These are phyloP conservation scores for Parasteatoda tepidariorum DNA, from an alignment of 1,140 invertebrate species.

Conservation along the genomic window DNA sequence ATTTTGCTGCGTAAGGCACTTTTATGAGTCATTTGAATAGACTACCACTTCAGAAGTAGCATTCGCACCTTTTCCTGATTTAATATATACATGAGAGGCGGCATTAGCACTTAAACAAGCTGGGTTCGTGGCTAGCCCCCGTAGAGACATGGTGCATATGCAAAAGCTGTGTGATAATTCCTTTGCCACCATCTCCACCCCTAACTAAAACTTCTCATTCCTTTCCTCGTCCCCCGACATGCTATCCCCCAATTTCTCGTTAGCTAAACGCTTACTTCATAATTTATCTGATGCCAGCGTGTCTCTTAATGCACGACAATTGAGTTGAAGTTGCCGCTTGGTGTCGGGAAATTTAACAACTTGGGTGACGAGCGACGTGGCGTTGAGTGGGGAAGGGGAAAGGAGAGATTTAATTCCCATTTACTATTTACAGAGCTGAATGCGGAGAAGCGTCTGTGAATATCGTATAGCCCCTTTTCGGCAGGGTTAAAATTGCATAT, in stretches of 20 bases:
- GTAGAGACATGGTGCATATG: slow-evolving; percentile 30
- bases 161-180: slow-evolving; percentile 13
- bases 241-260: slow-evolving; percentile 39
- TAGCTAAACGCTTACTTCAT: slow-evolving; percentile 56
- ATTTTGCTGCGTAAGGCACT: slow-evolving; percentile 27
- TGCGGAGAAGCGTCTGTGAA: no score
- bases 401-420: slow-evolving; percentile 33
- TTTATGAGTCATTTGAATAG: slow-evolving; percentile 39
- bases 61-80: slow-evolving; percentile 34
- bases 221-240: neutral
- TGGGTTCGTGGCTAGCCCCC: neutral
- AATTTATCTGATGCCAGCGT: slow-evolving; percentile 33
- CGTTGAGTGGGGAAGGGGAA: neutral
- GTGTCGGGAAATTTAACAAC: neutral
- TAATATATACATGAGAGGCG: slow-evolving; percentile 51
- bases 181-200: neutral
- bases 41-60: neutral
- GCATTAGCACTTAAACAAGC: slow-evolving; percentile 3
- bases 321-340: slow-evolving; percentile 25
- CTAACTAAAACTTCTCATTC: neutral
- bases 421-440: neutral
- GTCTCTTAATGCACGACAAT: slow-evolving; percentile 44
- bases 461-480: no score
- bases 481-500: no score
- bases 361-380: neutral